Base-by-base conservation (phyloP, 2,797 vertebrate genomes). In the Pteropus rufus region DNA sequence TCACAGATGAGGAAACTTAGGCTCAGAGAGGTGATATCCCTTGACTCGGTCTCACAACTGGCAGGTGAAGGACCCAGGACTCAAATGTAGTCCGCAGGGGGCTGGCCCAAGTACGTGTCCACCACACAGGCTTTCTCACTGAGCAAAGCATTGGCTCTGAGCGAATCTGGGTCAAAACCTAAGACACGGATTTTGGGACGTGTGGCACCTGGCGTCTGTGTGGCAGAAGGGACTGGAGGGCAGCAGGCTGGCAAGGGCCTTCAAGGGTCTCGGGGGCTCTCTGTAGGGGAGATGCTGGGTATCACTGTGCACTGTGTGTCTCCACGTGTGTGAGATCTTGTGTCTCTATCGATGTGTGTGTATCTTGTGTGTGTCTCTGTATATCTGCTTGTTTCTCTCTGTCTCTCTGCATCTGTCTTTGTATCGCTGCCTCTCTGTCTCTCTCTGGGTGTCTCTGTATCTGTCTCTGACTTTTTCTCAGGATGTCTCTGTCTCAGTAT, bases 121-220 rank as follows among this genome's bases (percentile, higher is more conserved):
- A 0, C 15, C 3, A 0, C 36, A 2, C 4, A 3, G 79, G 52
- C 70, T 9, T 26, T 60, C 26, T 26, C 29, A 0, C 0, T 5
- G 23, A 0, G 0, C 10, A 21, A 12, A 4, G 70, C 21, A 2
- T 12, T 5, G 2, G 31, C 11, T 19, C 52, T 1, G 29, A 62
- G 72, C 2, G 0, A 41, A 34, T 3, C 24, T 16, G 52, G 44
- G 34, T 36, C 77, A 44, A 26, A 49, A 34, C 10, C 2, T 10
- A 4, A n/a, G 60, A 44, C 41, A 0, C 29, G 19, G n/a, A 12
- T 60, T 9, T 6, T 44, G n/a, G 39, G 39, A n/a, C 11, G 2
- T 44, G 60, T 16, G 46, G 31, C 31, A 23, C 65, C 36, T 3
- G 29, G 70, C 2, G 6, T 41, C 52, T 7, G 4, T 67, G 69